Percentiles rank a stretch among this genome's conserved stretches.
Evolutionary conservation across 1,140 invertebrate species (phyloP).

Genomic region (Papilio polyxenes): DNA sequence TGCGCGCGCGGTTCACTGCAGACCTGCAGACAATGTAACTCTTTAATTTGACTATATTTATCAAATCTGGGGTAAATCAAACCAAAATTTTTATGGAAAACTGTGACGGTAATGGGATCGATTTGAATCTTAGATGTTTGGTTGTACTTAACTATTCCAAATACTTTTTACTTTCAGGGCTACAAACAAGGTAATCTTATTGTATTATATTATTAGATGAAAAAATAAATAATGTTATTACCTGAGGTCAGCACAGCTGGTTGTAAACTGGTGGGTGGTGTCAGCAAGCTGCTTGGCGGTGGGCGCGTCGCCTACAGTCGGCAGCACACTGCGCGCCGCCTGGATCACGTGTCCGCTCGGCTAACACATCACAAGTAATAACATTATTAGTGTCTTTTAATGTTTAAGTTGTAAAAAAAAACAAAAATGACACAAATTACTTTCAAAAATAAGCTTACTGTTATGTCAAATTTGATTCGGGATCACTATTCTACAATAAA

Average conservation of each 20-base stretch:
- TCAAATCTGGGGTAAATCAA: background rate
- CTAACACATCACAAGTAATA: constrained; percentile 47
- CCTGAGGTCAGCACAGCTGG: constrained; percentile 89
- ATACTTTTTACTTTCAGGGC: too few relatives aligned
- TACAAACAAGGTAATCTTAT: too few relatives aligned
- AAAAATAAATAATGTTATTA: constrained; percentile 39
- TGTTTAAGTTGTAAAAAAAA: background rate
- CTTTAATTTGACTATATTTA: background rate
- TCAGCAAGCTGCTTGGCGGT: constrained; percentile 86
- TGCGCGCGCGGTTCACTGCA: constrained; percentile 90
- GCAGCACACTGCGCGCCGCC: constrained; percentile 90
- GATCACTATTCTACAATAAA: too few relatives aligned
- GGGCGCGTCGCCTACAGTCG: constrained; percentile 91
- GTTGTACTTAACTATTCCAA: too few relatives aligned
- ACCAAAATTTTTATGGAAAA: too few relatives aligned
- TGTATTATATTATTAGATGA: background rate
- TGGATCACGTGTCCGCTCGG: constrained; percentile 87
- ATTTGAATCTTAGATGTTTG: too few relatives aligned
- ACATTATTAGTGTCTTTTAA: constrained; percentile 12
- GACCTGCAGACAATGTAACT: constrained; percentile 70
- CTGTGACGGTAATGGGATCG: too few relatives aligned
- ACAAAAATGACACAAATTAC: too few relatives aligned
- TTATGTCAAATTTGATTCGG: too few relatives aligned
- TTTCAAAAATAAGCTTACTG: too few relatives aligned
- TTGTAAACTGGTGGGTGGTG: constrained; percentile 87